Evolutionary conservation across 2,888 invertebrate genomes (phyloP).

Genomic region (Phymatocera aterrima): DNA sequence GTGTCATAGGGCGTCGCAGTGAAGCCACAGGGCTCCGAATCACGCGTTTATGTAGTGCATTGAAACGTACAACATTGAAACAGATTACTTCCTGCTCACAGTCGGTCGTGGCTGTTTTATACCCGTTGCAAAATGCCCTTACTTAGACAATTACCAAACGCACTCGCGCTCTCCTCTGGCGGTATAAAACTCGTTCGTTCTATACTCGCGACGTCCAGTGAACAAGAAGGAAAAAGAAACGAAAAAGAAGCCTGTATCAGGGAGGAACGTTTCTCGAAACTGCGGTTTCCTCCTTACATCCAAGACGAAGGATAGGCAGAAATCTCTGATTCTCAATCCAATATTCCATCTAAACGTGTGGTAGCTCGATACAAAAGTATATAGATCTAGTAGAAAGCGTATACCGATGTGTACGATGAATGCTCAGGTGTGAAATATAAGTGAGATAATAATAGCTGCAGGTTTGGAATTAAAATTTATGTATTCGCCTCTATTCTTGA

Average conservation of each 20-base stretch:
- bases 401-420: no score
- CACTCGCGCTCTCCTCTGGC: not conserved
- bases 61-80: constrained; percentile 64
- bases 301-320: no score
- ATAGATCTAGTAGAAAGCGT: no score
- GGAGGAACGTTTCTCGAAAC: no score
- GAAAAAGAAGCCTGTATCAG: no score
- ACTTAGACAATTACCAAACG: constrained; percentile 44
- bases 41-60: not conserved
- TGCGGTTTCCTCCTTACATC: no score
- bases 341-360: no score
- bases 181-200: no score
- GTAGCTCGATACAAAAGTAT: no score
- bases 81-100: constrained; percentile 71
- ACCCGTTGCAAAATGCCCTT: constrained; percentile 53
- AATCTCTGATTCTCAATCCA: no score
- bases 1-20: not conserved
- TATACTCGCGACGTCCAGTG: not conserved
- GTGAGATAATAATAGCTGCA: not conserved
- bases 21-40: not conserved
- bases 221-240: not conserved
- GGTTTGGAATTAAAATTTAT: constrained; percentile 11
- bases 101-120: no score
- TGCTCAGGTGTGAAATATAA: constrained; percentile 9
- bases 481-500: not conserved